Conservation (phyloP, 2,113 vertebrate genomes). For the Artemisiospiza belli region DNA sequence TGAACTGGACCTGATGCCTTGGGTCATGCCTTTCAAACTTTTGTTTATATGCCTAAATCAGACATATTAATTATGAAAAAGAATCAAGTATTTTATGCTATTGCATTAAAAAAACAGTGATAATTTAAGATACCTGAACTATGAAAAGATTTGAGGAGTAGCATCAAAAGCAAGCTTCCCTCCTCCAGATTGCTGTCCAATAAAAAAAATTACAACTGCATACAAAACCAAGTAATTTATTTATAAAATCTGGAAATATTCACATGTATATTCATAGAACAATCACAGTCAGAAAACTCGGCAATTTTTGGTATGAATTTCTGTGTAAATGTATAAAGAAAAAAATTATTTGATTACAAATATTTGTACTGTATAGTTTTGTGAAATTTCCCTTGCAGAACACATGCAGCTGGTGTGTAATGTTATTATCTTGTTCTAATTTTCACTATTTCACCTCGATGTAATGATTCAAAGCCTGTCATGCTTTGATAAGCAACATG, state of each 20-base stretch:
- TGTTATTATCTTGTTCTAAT: background rate
- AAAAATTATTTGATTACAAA: constrained; percentile 23
- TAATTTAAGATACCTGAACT: background rate
- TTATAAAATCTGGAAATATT: constrained; percentile 27
- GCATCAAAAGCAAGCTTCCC: background rate
- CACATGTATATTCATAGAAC: background rate
- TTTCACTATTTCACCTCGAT: background rate
- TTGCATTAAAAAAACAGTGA: background rate
- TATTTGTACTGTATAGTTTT: background rate
- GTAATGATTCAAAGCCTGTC: constrained; percentile 8
- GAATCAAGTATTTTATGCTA: background rate
- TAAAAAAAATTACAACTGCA: background rate
- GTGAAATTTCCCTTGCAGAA: constrained; percentile 4
- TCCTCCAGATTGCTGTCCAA: background rate
- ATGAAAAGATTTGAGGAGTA: background rate
- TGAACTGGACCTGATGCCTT: background rate
- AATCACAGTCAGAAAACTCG: background rate
- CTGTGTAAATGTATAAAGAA: constrained; percentile 18
- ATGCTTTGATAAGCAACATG: constrained; percentile 30
- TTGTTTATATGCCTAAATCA: background rate
- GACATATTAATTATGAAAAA: background rate
- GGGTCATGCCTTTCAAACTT: background rate
- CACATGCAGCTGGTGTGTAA: constrained; percentile 28
- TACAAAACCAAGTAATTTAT: constrained; percentile 37
- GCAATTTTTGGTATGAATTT: background rate